phyloP scores from a whole-genome alignment of 2,797 vertebrate species.

The Diglossa cyanea region DNA sequence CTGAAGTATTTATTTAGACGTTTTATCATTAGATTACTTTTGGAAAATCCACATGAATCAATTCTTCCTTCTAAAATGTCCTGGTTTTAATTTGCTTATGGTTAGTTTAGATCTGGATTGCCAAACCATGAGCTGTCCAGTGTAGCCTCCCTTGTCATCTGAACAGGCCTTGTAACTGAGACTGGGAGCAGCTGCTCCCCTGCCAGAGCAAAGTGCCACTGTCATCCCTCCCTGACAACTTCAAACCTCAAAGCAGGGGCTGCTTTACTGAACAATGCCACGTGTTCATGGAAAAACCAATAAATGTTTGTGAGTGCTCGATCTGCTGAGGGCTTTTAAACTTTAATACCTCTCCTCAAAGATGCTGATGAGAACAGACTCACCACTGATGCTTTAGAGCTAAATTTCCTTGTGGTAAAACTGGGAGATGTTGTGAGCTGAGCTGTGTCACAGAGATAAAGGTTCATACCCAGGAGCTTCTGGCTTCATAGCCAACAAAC shows the following conservation, averaged over 20 bases:
- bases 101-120: neutral
- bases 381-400: neutral
- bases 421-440: neutral
- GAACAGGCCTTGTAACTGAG: neutral
- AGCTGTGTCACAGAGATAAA: neutral
- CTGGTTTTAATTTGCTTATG: neutral
- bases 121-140: neutral
- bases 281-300: neutral
- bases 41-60: neutral
- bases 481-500: neutral
- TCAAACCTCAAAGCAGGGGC: neutral
- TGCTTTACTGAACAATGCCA: neutral
- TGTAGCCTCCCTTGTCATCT: neutral
- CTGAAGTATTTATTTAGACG: neutral
- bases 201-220: neutral
- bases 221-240: neutral
- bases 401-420: neutral
- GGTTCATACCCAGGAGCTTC: neutral
- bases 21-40: neutral
- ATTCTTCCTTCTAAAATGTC: neutral
- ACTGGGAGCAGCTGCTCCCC: neutral
- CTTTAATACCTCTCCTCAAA: neutral
- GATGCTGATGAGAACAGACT: neutral
- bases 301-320: neutral
- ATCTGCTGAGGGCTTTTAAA: neutral